These are phyloP conservation scores for Octonoba sinensis DNA, from an alignment of 2,888 invertebrate genomes.

Conservation along the genomic window DNA sequence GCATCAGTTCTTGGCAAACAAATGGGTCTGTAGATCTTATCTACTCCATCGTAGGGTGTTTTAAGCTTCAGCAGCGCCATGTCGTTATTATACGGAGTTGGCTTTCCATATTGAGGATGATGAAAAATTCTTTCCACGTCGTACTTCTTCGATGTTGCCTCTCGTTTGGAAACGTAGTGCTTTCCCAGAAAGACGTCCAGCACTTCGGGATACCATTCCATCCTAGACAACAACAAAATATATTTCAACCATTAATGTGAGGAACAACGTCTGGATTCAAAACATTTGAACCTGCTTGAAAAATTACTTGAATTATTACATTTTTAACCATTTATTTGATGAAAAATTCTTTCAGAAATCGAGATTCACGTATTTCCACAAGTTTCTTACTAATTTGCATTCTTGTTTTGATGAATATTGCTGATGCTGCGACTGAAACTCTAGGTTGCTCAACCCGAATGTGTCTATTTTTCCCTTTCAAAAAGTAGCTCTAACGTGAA, in stretches of 20 bases:
- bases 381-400: too few relatives aligned
- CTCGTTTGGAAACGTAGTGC: constrained; percentile 21
- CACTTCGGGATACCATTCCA: constrained; percentile 49
- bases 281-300: too few relatives aligned
- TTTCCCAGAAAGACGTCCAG: constrained; percentile 47
- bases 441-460: too few relatives aligned
- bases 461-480: too few relatives aligned
- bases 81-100: constrained; percentile 50
- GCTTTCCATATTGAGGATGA: constrained; percentile 27
- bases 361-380: too few relatives aligned
- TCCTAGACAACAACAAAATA: constrained; percentile 9
- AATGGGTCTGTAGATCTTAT: constrained; percentile 27
- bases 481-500: too few relatives aligned
- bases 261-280: neutral
- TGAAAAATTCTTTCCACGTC: constrained; percentile 29
- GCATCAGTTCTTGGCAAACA: constrained; percentile 45
- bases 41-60: neutral
- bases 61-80: constrained; percentile 32
- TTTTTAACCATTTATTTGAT: too few relatives aligned
- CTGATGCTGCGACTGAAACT: too few relatives aligned
- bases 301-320: too few relatives aligned
- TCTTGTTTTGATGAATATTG: too few relatives aligned
- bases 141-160: constrained; percentile 18
- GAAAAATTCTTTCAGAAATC: too few relatives aligned
- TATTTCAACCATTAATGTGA: neutral